phyloP scores from a whole-genome alignment of 2,888 invertebrate species.

The Parochlus steinenii region DNA sequence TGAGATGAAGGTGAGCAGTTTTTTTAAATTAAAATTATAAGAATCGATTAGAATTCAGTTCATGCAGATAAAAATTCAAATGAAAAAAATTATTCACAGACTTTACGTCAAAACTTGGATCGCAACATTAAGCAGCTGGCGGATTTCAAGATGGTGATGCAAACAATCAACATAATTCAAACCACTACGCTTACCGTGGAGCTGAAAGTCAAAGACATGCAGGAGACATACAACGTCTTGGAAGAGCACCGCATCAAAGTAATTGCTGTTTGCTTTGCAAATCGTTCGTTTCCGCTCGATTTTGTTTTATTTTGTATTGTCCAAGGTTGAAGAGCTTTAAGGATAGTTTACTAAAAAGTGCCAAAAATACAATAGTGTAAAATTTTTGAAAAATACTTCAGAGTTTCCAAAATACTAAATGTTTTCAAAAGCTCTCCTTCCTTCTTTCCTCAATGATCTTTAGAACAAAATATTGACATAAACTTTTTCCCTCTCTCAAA shows the following conservation, averaged over 20 bases:
- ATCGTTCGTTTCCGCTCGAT: too few relatives aligned
- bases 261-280: conserved; percentile 19
- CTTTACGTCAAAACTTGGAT: conserved; percentile 47
- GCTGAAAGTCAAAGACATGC: conserved; percentile 51
- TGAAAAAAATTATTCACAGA: conserved; percentile 20
- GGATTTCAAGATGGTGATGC: conserved; percentile 71
- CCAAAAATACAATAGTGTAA: too few relatives aligned
- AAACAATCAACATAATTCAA: conserved; percentile 59
- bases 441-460: too few relatives aligned
- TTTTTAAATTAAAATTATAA: background rate
- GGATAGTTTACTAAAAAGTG: too few relatives aligned
- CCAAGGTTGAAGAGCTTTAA: too few relatives aligned
- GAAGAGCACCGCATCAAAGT: conserved; percentile 53
- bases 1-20: conserved; percentile 44
- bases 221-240: conserved; percentile 63
- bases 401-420: background rate
- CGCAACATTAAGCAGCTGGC: conserved; percentile 61
- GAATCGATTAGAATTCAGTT: background rate
- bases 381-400: too few relatives aligned
- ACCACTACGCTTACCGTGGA: conserved; percentile 62
- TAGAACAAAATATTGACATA: background rate
- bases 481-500: background rate
- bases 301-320: too few relatives aligned
- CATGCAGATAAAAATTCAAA: background rate
- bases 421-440: background rate